These are phyloP conservation scores for Conomelus anceps DNA, from an alignment of 2,888 invertebrate species.

Conservation along the genomic window DNA sequence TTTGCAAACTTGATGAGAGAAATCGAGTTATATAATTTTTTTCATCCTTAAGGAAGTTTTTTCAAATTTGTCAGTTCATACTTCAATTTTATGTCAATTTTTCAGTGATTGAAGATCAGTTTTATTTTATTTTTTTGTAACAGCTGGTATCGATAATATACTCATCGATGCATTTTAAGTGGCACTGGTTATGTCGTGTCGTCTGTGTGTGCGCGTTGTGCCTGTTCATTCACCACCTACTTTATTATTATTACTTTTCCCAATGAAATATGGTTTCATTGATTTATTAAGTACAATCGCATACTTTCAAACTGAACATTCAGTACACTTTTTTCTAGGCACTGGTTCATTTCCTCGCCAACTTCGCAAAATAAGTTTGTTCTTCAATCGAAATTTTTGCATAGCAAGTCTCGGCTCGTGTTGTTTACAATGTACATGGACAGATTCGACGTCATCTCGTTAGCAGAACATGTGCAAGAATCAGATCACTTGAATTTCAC, in stretches of 20 bases:
- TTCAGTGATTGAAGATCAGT: not conserved
- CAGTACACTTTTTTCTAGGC: not conserved
- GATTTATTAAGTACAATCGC: not conserved
- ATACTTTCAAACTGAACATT: not conserved
- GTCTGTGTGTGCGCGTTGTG: not conserved
- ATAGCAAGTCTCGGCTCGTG: not conserved
- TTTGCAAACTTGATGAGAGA: too few relatives aligned
- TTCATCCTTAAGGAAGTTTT: too few relatives aligned
- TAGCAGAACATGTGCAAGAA: constrained; percentile 12
- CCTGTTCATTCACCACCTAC: not conserved
- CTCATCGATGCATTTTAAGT: too few relatives aligned
- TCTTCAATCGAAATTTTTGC: not conserved
- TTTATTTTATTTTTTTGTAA: not conserved
- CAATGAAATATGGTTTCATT: not conserved
- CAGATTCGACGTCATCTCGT: not conserved
- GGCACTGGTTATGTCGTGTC: not conserved
- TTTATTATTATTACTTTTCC: not conserved
- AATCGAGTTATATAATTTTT: too few relatives aligned
- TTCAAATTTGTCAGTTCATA: not conserved
- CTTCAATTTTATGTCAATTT: not conserved
- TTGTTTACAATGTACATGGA: not conserved
- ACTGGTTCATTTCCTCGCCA: not conserved
- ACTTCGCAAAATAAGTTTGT: not conserved
- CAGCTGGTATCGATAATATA: not conserved
- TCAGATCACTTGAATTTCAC: not conserved